phyloP scores from a whole-genome alignment of 1,140 invertebrate genomes.

The Bicyclus anynana region DNA sequence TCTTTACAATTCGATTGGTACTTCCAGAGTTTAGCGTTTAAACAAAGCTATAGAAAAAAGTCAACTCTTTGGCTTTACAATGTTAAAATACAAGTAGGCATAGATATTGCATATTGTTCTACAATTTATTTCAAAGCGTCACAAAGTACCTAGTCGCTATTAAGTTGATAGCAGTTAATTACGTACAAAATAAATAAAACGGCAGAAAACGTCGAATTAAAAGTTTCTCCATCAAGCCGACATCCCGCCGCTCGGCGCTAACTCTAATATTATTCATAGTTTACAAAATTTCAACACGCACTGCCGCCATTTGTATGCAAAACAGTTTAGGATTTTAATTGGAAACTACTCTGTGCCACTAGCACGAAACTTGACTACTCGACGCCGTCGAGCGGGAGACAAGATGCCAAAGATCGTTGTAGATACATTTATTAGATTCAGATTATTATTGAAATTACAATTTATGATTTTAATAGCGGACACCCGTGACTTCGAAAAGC shows the following conservation, averaged over 20 bases:
- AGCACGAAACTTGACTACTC: not conserved
- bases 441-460: too few species aligned
- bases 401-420: too few species aligned
- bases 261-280: slow-evolving; percentile 5
- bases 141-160: too few species aligned
- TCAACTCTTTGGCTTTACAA: too few species aligned
- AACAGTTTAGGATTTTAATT: slow-evolving; percentile 3
- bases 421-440: too few species aligned
- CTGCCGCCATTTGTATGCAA: slow-evolving; percentile 2
- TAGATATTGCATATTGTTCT: too few species aligned
- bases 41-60: too few species aligned
- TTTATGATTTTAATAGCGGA: too few species aligned
- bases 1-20: too few species aligned
- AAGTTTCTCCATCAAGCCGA: not conserved
- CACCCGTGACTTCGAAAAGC: too few species aligned
- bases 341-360: not conserved
- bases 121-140: not conserved
- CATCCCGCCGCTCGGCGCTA: not conserved
- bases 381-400: not conserved
- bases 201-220: not conserved
- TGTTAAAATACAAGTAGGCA: too few species aligned
- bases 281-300: slow-evolving; percentile 8
- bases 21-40: too few species aligned
- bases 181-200: not conserved
- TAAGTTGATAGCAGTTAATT: not conserved